Evolutionary conservation across 35 echinoderm and acorn worm genomes (phyloP).

Genomic region (Patiria miniata): DNA sequence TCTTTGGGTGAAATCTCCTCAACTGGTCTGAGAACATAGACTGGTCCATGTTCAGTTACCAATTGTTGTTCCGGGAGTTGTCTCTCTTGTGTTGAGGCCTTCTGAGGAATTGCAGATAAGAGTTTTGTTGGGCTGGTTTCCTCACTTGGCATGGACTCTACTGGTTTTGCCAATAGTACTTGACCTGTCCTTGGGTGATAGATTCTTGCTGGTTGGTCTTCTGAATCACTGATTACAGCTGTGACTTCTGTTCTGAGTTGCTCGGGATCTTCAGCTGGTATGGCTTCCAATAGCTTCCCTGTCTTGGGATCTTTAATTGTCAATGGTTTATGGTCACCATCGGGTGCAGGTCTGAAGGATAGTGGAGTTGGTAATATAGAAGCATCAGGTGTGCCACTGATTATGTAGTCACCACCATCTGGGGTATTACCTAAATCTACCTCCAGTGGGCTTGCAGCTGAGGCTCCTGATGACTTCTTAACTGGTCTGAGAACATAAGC

Average conservation of each 20-base stretch:
- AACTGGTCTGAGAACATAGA: constrained; percentile 59
- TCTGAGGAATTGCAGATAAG: background rate
- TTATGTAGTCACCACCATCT: constrained; percentile 22
- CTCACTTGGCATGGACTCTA: background rate
- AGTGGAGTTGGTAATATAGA: background rate
- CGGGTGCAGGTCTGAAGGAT: background rate
- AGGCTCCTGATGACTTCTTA: background rate
- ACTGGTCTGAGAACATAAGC: constrained; percentile 71
- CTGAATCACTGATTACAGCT: constrained; percentile 46
- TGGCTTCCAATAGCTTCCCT: constrained; percentile 56
- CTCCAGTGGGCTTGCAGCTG: background rate
- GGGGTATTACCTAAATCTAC: background rate
- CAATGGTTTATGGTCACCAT: background rate
- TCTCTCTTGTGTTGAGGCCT: background rate
- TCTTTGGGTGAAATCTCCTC: background rate
- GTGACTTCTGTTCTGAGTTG: constrained; percentile 44
- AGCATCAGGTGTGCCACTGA: background rate
- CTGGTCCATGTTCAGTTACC: constrained; percentile 59
- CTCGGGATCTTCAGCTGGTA: constrained; percentile 49
- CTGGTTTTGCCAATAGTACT: background rate
- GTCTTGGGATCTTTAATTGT: constrained; percentile 50
- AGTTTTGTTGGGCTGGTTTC: background rate
- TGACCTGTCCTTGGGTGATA: constrained; percentile 21
- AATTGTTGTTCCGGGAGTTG: constrained; percentile 19
- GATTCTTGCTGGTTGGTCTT: constrained; percentile 5